Base-by-base conservation (phyloP, 2,888 invertebrate genomes). In the Sphaeridia pumilis region DNA sequence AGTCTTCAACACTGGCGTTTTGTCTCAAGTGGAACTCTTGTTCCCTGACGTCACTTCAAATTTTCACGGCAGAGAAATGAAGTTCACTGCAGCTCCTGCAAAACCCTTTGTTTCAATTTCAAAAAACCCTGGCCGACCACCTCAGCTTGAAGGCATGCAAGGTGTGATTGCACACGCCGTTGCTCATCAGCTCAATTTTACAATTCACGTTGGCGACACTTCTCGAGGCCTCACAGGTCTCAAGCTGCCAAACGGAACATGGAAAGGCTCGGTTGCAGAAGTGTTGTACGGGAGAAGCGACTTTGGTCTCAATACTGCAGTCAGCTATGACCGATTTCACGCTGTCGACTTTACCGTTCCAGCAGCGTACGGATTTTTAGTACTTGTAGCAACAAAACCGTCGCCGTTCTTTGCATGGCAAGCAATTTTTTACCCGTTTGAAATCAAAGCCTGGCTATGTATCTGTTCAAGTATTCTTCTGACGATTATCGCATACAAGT, bases 241-340 rank as follows among this genome's bases (percentile, higher is more conserved):
- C 14, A 55, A 51, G 41, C 24, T 55, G 5, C 24, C 52, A 2
- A 62, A 61, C 35, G 62, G 61, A 4, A 56, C 53, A 3, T 64
- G 64, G 64, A 62, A 52, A n/a, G 64, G 64, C 12, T 59, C 59
- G 2, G 59, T 64, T 47, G 64, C 59, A 26, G 60, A 64, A 46
- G 46, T 64, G 27, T 34, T 60, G 10, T 53, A 55, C 25, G 58
- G 53, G 12, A 43, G 54, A 46, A 57, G 59, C 2, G 60, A 64
- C 43, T 55, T 64, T 27, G 64, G 64, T 12, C 41, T 64, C 2
- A 61, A 58, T 20, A 60, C 61, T 2, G 60, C 60, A 0, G 57
- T 56, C 1, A 55, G 59, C 7, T 58, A 54, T 24, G 61, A 60
- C 3, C 48, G 64, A 24, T 53, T 60, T 24, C 41, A 58, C 42